Conservation (phyloP, 2,113 vertebrate species). For the Abramis brama region DNA sequence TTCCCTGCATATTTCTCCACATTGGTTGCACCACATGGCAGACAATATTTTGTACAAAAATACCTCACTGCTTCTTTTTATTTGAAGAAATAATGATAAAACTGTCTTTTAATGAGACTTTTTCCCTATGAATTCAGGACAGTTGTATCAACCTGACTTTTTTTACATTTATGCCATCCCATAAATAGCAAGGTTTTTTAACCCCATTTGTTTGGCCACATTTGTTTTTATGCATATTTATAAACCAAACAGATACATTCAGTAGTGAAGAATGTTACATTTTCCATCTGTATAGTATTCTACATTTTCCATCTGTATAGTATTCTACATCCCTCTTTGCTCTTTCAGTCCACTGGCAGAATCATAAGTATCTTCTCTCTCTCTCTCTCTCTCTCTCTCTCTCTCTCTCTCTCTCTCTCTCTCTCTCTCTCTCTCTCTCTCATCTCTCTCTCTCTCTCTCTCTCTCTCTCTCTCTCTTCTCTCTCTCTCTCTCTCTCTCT, state of each 20-base stretch:
- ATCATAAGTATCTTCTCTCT: constrained; percentile 43
- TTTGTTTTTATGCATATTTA: background rate
- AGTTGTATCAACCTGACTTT: background rate
- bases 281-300: constrained; percentile 11
- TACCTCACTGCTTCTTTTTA: no score
- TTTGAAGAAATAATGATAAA: no score
- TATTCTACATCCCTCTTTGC: constrained; percentile 12
- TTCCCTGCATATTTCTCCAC: no score
- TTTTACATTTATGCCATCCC: background rate
- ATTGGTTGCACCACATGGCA: no score
- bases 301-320: background rate
- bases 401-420: constrained; percentile 43
- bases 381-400: no score
- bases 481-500: constrained; percentile 23
- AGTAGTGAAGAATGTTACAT: background rate
- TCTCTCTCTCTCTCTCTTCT: constrained; percentile 50
- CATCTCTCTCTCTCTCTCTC: constrained; percentile 50
- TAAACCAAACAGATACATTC: background rate
- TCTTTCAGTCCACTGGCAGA: constrained; percentile 35
- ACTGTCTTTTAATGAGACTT: background rate
- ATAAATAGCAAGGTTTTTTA: no score
- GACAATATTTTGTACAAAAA: no score
- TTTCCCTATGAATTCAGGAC: background rate
- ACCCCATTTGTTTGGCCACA: no score
- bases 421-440: constrained; percentile 30